These are phyloP conservation scores for Troglohyphantes excavatus DNA, from an alignment of 2,888 invertebrate genomes.

Conservation along the genomic window DNA sequence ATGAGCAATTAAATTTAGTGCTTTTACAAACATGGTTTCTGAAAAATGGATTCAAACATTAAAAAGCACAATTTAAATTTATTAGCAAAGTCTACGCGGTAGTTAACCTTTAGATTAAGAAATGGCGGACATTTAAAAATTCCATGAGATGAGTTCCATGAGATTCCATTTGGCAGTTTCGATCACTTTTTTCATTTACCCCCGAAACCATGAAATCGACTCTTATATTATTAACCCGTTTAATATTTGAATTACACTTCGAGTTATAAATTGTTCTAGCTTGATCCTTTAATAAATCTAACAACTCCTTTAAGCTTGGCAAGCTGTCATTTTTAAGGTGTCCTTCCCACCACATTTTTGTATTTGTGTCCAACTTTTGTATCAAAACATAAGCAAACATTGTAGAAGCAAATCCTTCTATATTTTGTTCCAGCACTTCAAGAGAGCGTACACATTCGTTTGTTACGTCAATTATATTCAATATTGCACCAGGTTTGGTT, in stretches of 20 bases:
- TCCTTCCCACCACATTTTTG: slow-evolving; percentile 1
- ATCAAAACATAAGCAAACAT: not conserved
- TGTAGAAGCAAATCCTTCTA: not conserved
- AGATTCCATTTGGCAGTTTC: not conserved
- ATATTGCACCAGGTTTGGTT: too few species aligned
- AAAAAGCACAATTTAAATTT: slow-evolving; percentile 21
- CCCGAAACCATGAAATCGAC: not conserved
- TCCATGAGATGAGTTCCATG: not conserved
- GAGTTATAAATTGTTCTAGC: not conserved
- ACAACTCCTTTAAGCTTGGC: not conserved
- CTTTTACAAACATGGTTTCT: not conserved
- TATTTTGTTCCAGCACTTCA: slow-evolving; percentile 2
- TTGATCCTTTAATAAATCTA: slow-evolving; percentile 7
- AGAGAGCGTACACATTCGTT: slow-evolving; percentile 18
- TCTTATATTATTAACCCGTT: not conserved
- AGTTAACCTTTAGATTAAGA: not conserved
- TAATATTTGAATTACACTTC: not conserved
- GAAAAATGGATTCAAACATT: not conserved
- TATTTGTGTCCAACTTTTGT: slow-evolving; percentile 4
- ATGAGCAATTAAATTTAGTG: not conserved
- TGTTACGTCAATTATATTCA: slow-evolving; percentile 4
- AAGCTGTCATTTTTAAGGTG: slow-evolving; percentile 1
- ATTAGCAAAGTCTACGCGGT: not conserved
- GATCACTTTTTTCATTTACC: not conserved
- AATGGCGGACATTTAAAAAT: slow-evolving; percentile 1